Base-by-base conservation (phyloP, 2,888 invertebrate species). In the Nyleta sp. region DNA sequence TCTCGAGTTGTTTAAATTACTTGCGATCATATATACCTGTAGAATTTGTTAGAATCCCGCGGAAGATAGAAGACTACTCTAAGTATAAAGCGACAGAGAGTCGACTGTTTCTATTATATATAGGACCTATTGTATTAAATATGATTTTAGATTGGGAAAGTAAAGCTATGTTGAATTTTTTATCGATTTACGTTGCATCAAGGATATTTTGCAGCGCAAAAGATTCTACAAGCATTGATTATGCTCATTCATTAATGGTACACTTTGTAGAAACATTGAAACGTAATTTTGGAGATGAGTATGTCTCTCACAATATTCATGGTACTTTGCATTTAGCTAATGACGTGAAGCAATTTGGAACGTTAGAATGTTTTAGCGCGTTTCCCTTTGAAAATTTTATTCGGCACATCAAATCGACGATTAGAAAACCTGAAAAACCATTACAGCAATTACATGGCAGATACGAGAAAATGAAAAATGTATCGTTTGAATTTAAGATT, bases 401-500 rank as follows among this genome's bases (percentile, higher is more conserved):
- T 35, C 17, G n/a, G 10, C n/a, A 1, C 1, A 52, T 65, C 5
- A 65, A 65, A 33, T 13, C 13, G 2, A 1, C 42, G 18, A 10
- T 53, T 1, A n/a, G 65, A 15, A 65, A 65, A 53, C 3, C 44
- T 7, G 65, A 65, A 15, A 65, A 65, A 33, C 65, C 65, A 11
- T 20, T 65, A 3, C 65, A 65, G 8, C 65, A 65, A 10, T 24
- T 65, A 10, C 13, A 42, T 20, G 52, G 40, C 8, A 50, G 64
- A 28, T 50, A 50, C 15, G 28, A 6, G 11, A 52, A 65, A 33
- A 52, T 65, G 22, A 17, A 52, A 28, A 65, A 31, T 42, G 22
- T 28, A 11, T 8, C 20, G 1, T 15, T 50, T 38, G n/a, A 31
- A n/a, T 18, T 64, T 1, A 15, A 35, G n/a, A 10, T n/a, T 35